Percentiles rank a stretch among this genome's conserved stretches.
Conservation (phyloP, 1,140 invertebrate species). For the Drosophila sproati region DNA sequence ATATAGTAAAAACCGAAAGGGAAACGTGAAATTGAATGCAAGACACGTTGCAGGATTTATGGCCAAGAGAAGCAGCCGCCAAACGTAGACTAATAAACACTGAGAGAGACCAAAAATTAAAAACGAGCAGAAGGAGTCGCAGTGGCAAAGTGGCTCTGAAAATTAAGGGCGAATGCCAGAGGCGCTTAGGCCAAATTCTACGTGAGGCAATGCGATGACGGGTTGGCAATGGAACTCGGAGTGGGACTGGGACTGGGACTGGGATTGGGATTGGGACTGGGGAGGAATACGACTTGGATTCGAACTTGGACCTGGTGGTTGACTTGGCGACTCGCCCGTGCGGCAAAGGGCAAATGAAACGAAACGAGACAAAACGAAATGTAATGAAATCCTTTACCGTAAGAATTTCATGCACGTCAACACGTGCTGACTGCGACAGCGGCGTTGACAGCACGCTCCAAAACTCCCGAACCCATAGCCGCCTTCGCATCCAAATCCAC, state of each 20-base stretch:
- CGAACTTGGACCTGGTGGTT: slow-evolving; percentile 8
- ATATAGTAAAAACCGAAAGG: slow-evolving; percentile 13
- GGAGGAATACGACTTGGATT: not conserved
- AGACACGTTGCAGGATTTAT: slow-evolving; percentile 77
- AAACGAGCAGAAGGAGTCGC: slow-evolving; percentile 13
- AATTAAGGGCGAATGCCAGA: slow-evolving; percentile 59
- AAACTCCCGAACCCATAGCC: not conserved
- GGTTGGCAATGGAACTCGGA: slow-evolving; percentile 1
- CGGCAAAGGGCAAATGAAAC: slow-evolving; percentile 51
- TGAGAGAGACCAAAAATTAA: not conserved
- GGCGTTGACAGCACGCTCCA: slow-evolving; percentile 61
- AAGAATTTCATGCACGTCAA: slow-evolving; percentile 82
- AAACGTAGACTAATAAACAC: slow-evolving; percentile 74
- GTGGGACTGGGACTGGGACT: slow-evolving; percentile 3
- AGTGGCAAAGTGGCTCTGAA: slow-evolving; percentile 45
- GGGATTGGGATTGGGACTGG: slow-evolving; percentile 2
- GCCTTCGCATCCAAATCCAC: not conserved
- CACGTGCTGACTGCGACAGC: slow-evolving; percentile 67
- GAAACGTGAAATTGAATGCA: slow-evolving; percentile 67
- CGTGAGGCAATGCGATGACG: slow-evolving; percentile 55
- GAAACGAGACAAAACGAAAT: slow-evolving; percentile 56
- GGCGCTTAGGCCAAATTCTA: slow-evolving; percentile 37
- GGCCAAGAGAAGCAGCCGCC: slow-evolving; percentile 59
- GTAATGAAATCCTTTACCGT: slow-evolving; percentile 79
- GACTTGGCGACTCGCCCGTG: slow-evolving; percentile 64